Evolutionary conservation across 2,888 invertebrate species (phyloP).

Genomic region (Girardia tigrina): DNA sequence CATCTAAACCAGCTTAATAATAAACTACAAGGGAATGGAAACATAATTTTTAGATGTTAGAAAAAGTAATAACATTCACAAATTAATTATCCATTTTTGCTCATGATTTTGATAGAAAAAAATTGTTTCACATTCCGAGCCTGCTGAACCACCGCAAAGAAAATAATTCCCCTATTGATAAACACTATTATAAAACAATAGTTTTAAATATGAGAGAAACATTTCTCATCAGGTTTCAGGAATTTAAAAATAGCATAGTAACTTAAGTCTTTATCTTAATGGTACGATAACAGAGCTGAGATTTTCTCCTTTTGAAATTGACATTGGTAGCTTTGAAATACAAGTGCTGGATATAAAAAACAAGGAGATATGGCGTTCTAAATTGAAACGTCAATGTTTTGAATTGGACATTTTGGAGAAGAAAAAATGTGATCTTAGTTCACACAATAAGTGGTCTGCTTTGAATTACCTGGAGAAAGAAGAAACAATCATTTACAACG

Average conservation of each 20-base stretch:
- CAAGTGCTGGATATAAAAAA: background rate
- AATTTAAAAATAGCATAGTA: background rate
- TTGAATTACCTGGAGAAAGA: background rate
- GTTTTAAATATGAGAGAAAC: background rate
- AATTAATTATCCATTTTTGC: background rate
- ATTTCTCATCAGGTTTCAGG: background rate
- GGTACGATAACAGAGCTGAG: background rate
- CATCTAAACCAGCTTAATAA: background rate
- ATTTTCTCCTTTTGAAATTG: background rate
- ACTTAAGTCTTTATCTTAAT: background rate
- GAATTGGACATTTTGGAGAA: background rate
- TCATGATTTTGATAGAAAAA: background rate
- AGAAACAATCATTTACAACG: background rate
- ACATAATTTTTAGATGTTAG: slow-evolving; percentile 10
- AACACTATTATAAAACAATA: background rate
- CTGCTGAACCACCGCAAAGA: background rate
- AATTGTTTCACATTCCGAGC: background rate
- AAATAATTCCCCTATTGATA: background rate
- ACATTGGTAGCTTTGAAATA: background rate
- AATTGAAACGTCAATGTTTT: background rate
- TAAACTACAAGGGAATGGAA: background rate
- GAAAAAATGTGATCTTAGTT: background rate
- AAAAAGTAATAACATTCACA: background rate
- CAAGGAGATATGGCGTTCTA: background rate
- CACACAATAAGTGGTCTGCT: background rate